Evolutionary conservation across 2,888 invertebrate species (phyloP).

Genomic region (Tetramorium bicarinatum): DNA sequence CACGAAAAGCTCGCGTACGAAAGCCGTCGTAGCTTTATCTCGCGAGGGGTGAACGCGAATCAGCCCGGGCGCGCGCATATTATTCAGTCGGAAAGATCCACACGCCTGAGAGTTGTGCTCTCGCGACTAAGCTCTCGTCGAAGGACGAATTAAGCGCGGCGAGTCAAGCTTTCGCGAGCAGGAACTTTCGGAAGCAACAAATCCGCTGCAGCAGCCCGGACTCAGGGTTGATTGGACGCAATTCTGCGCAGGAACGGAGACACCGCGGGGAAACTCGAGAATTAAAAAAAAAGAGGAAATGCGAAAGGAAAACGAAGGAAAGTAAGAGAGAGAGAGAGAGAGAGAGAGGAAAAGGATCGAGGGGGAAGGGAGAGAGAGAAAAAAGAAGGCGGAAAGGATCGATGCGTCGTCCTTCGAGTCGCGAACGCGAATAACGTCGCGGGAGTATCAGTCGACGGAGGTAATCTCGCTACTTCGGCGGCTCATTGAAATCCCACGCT

Average conservation of each 20-base stretch:
- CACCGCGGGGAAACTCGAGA: slow-evolving; percentile 14
- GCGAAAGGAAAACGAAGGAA: background rate
- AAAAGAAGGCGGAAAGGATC: slow-evolving; percentile 51
- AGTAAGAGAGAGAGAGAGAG: background rate
- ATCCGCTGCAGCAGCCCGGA: slow-evolving; percentile 16
- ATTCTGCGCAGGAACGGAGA: background rate
- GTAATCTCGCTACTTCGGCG: slow-evolving; percentile 81
- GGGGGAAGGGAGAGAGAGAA: too few relatives aligned
- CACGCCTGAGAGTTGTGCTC: background rate
- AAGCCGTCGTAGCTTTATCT: slow-evolving; percentile 31
- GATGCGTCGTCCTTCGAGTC: slow-evolving; percentile 66
- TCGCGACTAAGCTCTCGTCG: slow-evolving; percentile 22
- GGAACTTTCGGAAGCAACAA: slow-evolving; percentile 44
- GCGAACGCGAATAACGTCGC: slow-evolving; percentile 68
- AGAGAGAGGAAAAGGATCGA: background rate
- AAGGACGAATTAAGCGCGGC: slow-evolving; percentile 28
- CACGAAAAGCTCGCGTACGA: slow-evolving; percentile 11
- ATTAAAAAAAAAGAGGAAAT: slow-evolving; percentile 13
- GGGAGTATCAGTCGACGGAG: slow-evolving; percentile 74
- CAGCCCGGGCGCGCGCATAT: background rate
- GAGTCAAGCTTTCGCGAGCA: slow-evolving; percentile 17
- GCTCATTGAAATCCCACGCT: slow-evolving; percentile 82
- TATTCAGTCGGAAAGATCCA: slow-evolving; percentile 13
- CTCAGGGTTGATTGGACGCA: slow-evolving; percentile 36
- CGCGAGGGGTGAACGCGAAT: background rate